Base-by-base conservation (phyloP, 2,113 vertebrate species). In the Columba livia region DNA sequence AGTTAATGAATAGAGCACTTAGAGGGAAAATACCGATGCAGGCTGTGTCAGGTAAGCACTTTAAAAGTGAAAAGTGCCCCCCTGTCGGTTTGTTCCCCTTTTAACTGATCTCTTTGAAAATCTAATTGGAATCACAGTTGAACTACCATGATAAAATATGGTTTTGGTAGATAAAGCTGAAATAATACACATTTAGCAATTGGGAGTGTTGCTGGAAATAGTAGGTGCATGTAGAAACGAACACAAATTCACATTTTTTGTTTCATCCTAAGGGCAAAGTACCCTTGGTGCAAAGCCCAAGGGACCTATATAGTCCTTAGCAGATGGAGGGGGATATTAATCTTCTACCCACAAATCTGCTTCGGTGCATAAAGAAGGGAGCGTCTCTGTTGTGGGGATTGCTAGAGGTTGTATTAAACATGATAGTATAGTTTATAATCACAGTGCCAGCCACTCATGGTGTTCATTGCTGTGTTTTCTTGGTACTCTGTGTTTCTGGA, bases 221-320 rank as follows among this genome's bases (percentile, higher is more conserved):
- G 69, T 34, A 79, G 85, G 40, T 1, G 0, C 12, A 1, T 50
- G 24, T 72, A 72, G 77, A 80, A 95, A 82, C 25, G 36, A 96
- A 95, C 79, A 85, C 77, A 89, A 78, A 88, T 94, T 93, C 65
- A 36, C 73, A 75, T 87, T 96, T 90, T 83, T 84, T 90, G 47
- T 85, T 95, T 90, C 90, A 89, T 96, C 92, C 88, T 94, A 90
- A 96, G 92, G 96, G 88, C 96, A 93, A 90, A 92, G 80, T 95
- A 96, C 80, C 94, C 92, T 95, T 94, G 94, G 73, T 95, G 88
- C 73, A 82, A 94, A 90, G 66, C 92, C 66, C 88, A 47, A 28
- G 92, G 66, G 96, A 94, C 88, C 77, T 77, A 72, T 95, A 79
- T 32, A 89, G 78, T 90, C 84, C 89, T 96, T 96, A 95, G 82